Conservation (phyloP, 2,113 vertebrate genomes). For the Vicugna pacos region DNA sequence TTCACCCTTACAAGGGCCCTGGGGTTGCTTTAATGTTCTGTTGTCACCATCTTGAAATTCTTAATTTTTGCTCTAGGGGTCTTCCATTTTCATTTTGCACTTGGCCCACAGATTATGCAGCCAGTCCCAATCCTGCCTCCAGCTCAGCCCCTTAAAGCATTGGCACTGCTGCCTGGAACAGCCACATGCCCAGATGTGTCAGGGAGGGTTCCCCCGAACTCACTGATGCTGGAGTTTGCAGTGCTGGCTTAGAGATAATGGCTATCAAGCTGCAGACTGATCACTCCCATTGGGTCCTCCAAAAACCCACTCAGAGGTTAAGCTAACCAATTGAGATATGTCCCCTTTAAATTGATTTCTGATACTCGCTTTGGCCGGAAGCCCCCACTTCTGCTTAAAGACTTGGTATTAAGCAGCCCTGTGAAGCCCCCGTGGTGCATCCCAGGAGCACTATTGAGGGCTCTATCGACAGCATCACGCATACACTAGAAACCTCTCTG, state of each 20-base stretch:
- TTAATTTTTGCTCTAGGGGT: not conserved
- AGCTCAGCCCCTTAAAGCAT: not conserved
- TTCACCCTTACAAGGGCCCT: not conserved
- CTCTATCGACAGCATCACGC: not conserved
- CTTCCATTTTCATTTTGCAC: not conserved
- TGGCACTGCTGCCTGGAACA: not conserved
- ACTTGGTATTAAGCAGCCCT: not conserved
- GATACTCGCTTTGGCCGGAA: not conserved
- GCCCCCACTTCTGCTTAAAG: not conserved
- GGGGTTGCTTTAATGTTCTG: too few relatives aligned
- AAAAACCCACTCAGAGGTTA: not conserved
- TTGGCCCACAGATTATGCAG: not conserved
- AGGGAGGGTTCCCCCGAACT: not conserved
- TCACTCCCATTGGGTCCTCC: fast-evolving
- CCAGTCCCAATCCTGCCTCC: not conserved
- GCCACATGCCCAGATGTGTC: not conserved
- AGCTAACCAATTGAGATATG: not conserved
- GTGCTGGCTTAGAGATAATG: not conserved
- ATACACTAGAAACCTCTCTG: not conserved
- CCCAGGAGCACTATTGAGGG: not conserved
- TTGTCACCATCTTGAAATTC: not conserved
- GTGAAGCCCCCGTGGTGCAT: not conserved
- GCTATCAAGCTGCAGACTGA: not conserved
- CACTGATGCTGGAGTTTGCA: not conserved
- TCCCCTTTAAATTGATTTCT: not conserved